Evolutionary conservation across 1,140 invertebrate species (phyloP).

Genomic region (Rhopalosiphum padi): DNA sequence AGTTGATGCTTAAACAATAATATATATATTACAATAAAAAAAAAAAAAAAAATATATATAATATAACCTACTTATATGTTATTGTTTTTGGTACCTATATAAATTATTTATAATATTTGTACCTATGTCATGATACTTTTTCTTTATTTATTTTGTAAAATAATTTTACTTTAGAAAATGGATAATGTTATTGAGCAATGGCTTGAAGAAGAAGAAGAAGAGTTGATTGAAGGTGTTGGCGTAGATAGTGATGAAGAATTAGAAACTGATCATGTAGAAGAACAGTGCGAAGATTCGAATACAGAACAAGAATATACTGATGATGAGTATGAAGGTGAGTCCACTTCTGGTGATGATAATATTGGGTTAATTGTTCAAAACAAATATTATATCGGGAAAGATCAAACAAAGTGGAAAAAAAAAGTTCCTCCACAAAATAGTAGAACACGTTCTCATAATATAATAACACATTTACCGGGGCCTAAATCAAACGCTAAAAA

Average conservation of each 20-base stretch:
- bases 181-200: no score
- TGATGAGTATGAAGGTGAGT: no score
- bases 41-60: no score
- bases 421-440: background rate
- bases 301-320: no score
- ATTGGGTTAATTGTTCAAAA: background rate
- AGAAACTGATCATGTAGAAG: no score
- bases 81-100: conserved; percentile 23
- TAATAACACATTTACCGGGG: conserved; percentile 11
- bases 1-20: no score
- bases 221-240: no score
- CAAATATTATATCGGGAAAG: conserved; percentile 26
- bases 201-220: no score
- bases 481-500: background rate
- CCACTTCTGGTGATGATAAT: no score
- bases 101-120: conserved; percentile 21
- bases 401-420: conserved; percentile 42
- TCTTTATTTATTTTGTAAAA: conserved; percentile 4
- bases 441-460: conserved; percentile 22
- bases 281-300: no score
- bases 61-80: background rate
- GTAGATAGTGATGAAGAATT: no score
- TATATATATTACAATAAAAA: no score
- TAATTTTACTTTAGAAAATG: conserved; percentile 7
- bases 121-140: conserved; percentile 14